phyloP scores from a whole-genome alignment of 2,113 vertebrate genomes.

The Catharus fuscescens region DNA sequence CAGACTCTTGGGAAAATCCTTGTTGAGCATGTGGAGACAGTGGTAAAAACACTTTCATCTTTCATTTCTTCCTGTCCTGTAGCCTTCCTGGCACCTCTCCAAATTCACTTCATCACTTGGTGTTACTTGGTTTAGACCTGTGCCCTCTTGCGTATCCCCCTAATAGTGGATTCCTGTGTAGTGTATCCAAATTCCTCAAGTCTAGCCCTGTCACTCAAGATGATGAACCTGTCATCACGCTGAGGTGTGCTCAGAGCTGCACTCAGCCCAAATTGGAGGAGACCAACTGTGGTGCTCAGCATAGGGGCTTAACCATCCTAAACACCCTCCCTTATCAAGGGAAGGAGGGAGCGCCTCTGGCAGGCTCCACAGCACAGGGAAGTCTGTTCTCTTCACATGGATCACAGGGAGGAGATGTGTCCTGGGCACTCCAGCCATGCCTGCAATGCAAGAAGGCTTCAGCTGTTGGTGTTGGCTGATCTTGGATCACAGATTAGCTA shows the following conservation, averaged over 20 bases:
- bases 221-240: neutral
- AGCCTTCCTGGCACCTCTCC: neutral
- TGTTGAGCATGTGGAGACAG: neutral
- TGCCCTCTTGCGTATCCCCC: neutral
- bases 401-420: neutral
- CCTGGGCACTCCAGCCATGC: neutral
- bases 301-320: fast-evolving
- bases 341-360: neutral
- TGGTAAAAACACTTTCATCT: constrained; percentile 31
- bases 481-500: neutral
- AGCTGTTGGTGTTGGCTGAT: neutral
- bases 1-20: constrained; percentile 14
- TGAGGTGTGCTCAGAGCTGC: neutral
- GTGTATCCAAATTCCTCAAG: neutral
- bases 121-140: constrained; percentile 5
- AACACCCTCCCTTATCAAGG: fast-evolving
- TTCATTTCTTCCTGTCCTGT: constrained; percentile 35
- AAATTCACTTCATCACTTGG: constrained; percentile 11
- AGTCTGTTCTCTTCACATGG: neutral
- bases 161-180: neutral
- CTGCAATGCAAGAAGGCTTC: neutral
- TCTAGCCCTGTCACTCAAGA: neutral
- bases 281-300: neutral
- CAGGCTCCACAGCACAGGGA: neutral
- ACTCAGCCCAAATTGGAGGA: neutral